Conservation (phyloP, 2,113 vertebrate genomes). For the Cinclus mexicanus region DNA sequence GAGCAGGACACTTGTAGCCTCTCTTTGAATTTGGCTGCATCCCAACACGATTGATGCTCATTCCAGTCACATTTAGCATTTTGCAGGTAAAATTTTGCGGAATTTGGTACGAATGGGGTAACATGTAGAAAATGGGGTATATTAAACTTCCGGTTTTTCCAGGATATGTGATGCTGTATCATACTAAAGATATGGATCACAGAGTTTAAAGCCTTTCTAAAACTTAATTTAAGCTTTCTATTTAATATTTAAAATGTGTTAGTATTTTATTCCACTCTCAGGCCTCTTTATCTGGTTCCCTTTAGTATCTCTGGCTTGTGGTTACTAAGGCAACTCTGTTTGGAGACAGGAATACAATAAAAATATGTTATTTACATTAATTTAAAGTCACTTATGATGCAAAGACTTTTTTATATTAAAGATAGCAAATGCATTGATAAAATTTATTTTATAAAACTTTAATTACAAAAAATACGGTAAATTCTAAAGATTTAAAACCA, state of each 20-base stretch:
- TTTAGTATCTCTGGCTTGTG: not conserved
- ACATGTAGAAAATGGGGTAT: not conserved
- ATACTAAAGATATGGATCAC: not conserved
- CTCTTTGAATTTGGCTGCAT: not conserved
- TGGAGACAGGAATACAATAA: not conserved
- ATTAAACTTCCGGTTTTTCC: not conserved
- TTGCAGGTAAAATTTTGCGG: not conserved
- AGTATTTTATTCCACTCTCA: not conserved
- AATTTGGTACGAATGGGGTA: not conserved
- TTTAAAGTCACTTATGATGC: not conserved
- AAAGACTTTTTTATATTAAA: not conserved
- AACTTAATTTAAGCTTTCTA: not conserved
- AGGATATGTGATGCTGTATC: not conserved
- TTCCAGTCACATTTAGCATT: not conserved
- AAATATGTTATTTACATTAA: not conserved
- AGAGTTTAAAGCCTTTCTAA: not conserved
- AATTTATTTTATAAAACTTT: not conserved
- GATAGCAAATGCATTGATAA: not conserved
- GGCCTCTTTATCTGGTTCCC: not conserved
- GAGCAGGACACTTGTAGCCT: rapidly evolving
- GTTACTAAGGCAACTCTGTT: conserved; percentile 19
- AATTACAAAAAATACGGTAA: not conserved
- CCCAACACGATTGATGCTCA: rapidly evolving
- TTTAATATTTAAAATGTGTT: not conserved
- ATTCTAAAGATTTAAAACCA: not conserved